Percentiles rank a stretch among this genome's conserved stretches.
phyloP scores from a whole-genome alignment of 2,797 vertebrate species.

The Lagodon rhomboides region DNA sequence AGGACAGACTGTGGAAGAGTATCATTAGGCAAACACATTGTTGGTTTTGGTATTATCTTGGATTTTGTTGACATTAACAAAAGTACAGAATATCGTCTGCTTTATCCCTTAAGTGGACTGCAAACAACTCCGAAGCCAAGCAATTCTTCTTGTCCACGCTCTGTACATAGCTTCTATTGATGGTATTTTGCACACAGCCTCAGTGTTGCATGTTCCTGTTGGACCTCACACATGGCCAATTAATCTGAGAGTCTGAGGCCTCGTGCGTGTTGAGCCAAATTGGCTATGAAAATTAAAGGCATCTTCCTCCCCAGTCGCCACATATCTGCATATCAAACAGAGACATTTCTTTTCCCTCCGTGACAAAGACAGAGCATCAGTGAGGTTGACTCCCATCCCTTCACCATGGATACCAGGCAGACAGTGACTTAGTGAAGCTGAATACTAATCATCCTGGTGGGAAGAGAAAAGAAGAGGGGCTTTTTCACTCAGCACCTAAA shows the following conservation, averaged over 20 bases:
- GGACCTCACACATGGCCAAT: constrained; percentile 4
- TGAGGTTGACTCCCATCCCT: constrained; percentile 67
- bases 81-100: not conserved
- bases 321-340: constrained; percentile 59
- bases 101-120: not conserved
- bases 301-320: constrained; percentile 1
- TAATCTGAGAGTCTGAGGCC: constrained; percentile 8
- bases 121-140: not conserved
- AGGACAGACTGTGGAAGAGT: not conserved
- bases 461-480: constrained; percentile 39
- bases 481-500: constrained; percentile 39
- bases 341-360: constrained; percentile 31
- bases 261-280: constrained; percentile 18
- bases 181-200: constrained; percentile 5
- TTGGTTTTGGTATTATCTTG: constrained; percentile 7
- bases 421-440: constrained; percentile 66
- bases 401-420: constrained; percentile 81
- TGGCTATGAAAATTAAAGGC: constrained; percentile 33
- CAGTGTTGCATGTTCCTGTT: constrained; percentile 20
- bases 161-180: not conserved
- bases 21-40: not conserved
- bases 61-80: not conserved
- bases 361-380: constrained; percentile 60
- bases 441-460: constrained; percentile 71
- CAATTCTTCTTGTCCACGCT: not conserved